phyloP scores from a whole-genome alignment of 2,888 invertebrate genomes.

The Agrypnus murinus region DNA sequence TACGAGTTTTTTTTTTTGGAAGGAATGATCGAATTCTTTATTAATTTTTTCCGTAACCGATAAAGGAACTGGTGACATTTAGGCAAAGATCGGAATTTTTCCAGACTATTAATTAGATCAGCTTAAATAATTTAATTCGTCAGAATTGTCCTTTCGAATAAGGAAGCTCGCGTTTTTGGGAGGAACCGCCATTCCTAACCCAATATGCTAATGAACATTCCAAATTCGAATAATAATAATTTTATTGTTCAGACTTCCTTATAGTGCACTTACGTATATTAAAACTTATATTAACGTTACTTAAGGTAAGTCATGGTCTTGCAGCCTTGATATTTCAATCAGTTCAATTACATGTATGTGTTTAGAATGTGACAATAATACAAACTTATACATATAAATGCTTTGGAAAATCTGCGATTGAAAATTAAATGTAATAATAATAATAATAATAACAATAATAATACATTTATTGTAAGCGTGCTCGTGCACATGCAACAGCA shows the following conservation, averaged over 20 bases:
- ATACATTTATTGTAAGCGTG: conserved; percentile 27
- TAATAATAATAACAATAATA: too few relatives aligned
- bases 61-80: conserved; percentile 2
- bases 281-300: conserved; percentile 17
- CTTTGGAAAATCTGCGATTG: conserved; percentile 37
- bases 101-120: conserved; percentile 9
- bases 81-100: neutral
- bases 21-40: neutral
- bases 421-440: conserved; percentile 13
- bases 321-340: conserved; percentile 64
- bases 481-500: conserved; percentile 25
- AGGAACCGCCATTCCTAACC: conserved; percentile 23
- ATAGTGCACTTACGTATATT: conserved; percentile 15
- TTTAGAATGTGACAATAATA: conserved; percentile 59
- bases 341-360: conserved; percentile 49
- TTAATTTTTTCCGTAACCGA: too few relatives aligned
- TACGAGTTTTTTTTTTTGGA: conserved; percentile 10
- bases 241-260: conserved; percentile 31
- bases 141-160: conserved; percentile 22
- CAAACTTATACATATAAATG: too few relatives aligned
- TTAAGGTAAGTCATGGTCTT: conserved; percentile 61
- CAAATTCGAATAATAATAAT: conserved; percentile 23
- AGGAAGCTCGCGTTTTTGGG: conserved; percentile 30
- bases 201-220: conserved; percentile 23
- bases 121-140: conserved; percentile 31